Base-by-base conservation (phyloP, 1,140 invertebrate genomes). In the Odontomachus brunneus region DNA sequence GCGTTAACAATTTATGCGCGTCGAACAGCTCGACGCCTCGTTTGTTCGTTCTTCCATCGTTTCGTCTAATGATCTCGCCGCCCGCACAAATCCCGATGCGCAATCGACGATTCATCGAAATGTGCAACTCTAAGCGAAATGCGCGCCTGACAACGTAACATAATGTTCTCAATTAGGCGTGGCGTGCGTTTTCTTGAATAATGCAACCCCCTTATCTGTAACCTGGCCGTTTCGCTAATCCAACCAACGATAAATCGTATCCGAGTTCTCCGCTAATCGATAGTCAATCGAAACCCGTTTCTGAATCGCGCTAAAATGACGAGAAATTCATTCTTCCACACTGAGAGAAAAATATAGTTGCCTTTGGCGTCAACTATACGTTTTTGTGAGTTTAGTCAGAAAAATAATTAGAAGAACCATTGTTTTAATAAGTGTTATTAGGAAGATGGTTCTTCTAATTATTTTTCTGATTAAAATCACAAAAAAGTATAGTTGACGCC, bases 81-180 rank as follows among this genome's bases (percentile, higher is more conserved):
- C 24, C 24, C 53, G 17, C 15, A 33, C 38, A 24, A 74, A n/a
- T 24, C 49, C 14, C 26, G 48, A 66, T 7, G 29, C 33, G 5
- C 60, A 33, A 33, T 33, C 5, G 15, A 9, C 63, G 63, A 55
- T 69, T 80, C 48, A 57, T 29, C 24, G 14, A 71, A 80, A 69
- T 80, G 57, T 80, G 65, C 71, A 15, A 80, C 71, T 71, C 65
- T 48, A 80, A 80, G n/a, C 19, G 19, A 78, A 69, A 53, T 78
- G 2, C 49, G 29, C 49, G 29, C 63, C 24, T 69, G 22, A 59
- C 65, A 71, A 44, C 19, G 60, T 17, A 11, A 65, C 4, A 5
- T 57, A 78, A 67, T 5, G 29, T 78, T 57, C 24, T 11, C 75
- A 69, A 78, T 69, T 69, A 78, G n/a, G 29, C 75, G 3, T 17